Evolutionary conservation across 35 echinoderm and acorn worm genomes (phyloP).

Genomic region (Anneissia japonica): DNA sequence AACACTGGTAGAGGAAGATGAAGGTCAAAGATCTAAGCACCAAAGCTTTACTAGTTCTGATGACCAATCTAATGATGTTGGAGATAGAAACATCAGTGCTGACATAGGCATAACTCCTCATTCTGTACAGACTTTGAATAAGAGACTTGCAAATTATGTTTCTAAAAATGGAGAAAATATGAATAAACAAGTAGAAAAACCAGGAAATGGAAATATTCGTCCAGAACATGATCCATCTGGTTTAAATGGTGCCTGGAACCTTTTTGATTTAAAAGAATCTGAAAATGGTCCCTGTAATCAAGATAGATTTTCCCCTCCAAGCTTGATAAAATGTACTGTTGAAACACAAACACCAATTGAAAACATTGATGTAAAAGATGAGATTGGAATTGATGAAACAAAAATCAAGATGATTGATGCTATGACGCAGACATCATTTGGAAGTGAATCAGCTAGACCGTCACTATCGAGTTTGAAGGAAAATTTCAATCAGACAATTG

Average conservation of each 20-base stretch:
- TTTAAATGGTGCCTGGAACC: too few species aligned
- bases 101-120: too few species aligned
- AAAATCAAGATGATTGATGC: neutral
- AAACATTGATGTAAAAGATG: too few species aligned
- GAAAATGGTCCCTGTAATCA: too few species aligned
- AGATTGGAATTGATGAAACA: neutral
- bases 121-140: too few species aligned
- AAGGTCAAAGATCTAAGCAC: slow-evolving; percentile 38
- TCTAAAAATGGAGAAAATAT: too few species aligned
- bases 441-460: neutral
- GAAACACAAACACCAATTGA: neutral
- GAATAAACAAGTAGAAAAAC: too few species aligned
- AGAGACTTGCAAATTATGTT: too few species aligned
- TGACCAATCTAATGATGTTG: neutral
- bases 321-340: neutral
- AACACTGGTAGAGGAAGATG: slow-evolving; percentile 86
- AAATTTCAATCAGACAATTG: slow-evolving; percentile 38
- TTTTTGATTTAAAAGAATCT: too few species aligned
- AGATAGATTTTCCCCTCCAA: too few species aligned
- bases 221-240: too few species aligned
- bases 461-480: slow-evolving; percentile 37
- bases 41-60: neutral
- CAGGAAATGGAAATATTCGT: too few species aligned
- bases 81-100: neutral
- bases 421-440: neutral